A percentile compares a stretch with the other conserved stretches of the same genome.
These are phyloP conservation scores for Venusia cambrica DNA, from an alignment of 2,888 invertebrate genomes.

Conservation along the genomic window DNA sequence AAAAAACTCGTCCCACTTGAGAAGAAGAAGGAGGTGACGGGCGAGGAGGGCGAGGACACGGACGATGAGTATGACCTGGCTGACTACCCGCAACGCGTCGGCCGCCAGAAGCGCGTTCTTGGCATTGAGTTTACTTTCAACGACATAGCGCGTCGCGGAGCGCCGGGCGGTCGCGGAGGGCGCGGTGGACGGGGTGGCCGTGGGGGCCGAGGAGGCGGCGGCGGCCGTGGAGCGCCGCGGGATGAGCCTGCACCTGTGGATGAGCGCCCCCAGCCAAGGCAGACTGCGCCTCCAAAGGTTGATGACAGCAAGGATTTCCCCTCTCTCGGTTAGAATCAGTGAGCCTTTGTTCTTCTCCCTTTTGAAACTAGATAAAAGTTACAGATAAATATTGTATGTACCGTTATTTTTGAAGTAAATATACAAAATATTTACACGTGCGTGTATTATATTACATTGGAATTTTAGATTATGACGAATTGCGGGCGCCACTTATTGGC, in stretches of 20 bases:
- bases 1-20: slow-evolving; percentile 93
- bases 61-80: slow-evolving; percentile 88
- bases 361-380: slow-evolving; percentile 71
- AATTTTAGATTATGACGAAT: slow-evolving; percentile 36
- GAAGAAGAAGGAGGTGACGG: slow-evolving; percentile 87
- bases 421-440: slow-evolving; percentile 80
- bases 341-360: slow-evolving; percentile 69
- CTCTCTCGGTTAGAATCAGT: slow-evolving; percentile 87
- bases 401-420: slow-evolving; percentile 82
- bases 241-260: slow-evolving; percentile 51
- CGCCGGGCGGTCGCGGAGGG: slow-evolving; percentile 69
- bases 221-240: slow-evolving; percentile 52
- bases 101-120: slow-evolving; percentile 91
- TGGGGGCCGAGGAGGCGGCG: slow-evolving; percentile 73
- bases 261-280: slow-evolving; percentile 59
- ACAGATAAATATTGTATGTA: slow-evolving; percentile 80
- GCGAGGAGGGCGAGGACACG: slow-evolving; percentile 82
- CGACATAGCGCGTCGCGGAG: slow-evolving; percentile 88
- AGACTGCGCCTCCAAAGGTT: slow-evolving; percentile 88
- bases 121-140: slow-evolving; percentile 94
- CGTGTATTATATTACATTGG: slow-evolving; percentile 75
- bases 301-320: slow-evolving; percentile 98
- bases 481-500: slow-evolving; percentile 35
- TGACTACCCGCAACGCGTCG: slow-evolving; percentile 92
- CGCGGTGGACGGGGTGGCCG: slow-evolving; percentile 83